Percentiles rank a stretch among this genome's conserved stretches.
Conservation (phyloP, 2,888 invertebrate species). For the Tetragnatha montana region DNA sequence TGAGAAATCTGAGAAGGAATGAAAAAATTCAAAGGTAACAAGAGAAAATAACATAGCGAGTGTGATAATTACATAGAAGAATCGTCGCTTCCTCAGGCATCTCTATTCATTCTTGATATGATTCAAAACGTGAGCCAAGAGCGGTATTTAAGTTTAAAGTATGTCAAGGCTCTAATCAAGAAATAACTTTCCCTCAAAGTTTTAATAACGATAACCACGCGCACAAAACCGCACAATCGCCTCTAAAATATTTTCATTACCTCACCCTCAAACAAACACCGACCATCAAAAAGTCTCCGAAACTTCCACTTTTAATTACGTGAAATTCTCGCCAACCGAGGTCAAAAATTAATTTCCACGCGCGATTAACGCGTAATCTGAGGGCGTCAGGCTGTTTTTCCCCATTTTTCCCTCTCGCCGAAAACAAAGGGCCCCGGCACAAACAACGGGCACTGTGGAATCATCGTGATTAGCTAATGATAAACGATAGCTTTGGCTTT, state of each 20-base stretch:
- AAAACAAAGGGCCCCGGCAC: constrained; percentile 57
- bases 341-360: constrained; percentile 66
- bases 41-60: no score
- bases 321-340: constrained; percentile 26
- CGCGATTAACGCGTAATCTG: constrained; percentile 70
- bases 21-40: no score
- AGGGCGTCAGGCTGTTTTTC: constrained; percentile 35
- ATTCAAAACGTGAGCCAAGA: no score
- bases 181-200: not conserved
- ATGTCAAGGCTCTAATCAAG: not conserved
- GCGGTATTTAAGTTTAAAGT: not conserved
- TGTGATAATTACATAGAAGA: no score
- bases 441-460: constrained; percentile 61
- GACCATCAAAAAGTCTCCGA: not conserved
- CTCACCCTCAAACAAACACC: no score
- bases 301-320: constrained; percentile 41
- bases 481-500: constrained; percentile 69
- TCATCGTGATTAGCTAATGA: constrained; percentile 68
- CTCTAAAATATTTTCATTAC: constrained; percentile 14
- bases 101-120: no score
- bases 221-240: not conserved
- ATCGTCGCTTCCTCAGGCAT: no score
- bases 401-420: constrained; percentile 45
- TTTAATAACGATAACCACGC: no score
- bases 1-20: no score